A percentile compares a stretch with the other conserved stretches of the same genome.
phyloP scores from a whole-genome alignment of 2,888 invertebrate genomes.

The Drosophila mercatorum region DNA sequence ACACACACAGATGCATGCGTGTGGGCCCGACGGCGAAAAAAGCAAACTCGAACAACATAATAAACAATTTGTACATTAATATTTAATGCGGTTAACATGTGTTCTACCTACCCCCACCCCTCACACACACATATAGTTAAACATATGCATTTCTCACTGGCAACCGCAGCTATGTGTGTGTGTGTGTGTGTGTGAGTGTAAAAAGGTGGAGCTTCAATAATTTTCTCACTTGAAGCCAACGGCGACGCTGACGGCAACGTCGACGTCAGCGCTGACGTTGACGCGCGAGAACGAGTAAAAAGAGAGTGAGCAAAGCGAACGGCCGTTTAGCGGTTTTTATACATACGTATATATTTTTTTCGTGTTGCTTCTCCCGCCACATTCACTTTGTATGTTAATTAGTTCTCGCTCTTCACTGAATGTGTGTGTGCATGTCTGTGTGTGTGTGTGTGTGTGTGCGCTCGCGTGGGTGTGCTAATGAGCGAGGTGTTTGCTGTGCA shows the following conservation, averaged over 20 bases:
- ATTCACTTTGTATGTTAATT: constrained; percentile 74
- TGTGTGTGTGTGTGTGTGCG: constrained; percentile 26
- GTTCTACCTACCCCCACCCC: constrained; percentile 36
- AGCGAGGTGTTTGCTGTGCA: constrained; percentile 62
- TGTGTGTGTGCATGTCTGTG: constrained; percentile 19
- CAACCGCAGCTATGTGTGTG: constrained; percentile 44
- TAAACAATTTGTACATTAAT: constrained; percentile 80
- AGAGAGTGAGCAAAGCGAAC: constrained; percentile 37
- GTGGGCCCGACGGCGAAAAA: constrained; percentile 54
- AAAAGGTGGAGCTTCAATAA: constrained; percentile 79
- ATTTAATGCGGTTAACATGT: constrained; percentile 80
- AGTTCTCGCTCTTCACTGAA: constrained; percentile 59
- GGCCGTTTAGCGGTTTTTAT: constrained; percentile 42
- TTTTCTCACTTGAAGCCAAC: constrained; percentile 68
- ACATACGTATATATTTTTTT: constrained; percentile 20
- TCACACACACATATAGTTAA: constrained; percentile 12
- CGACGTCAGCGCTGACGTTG: constrained; percentile 24
- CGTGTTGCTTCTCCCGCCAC: constrained; percentile 40
- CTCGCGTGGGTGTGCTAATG: constrained; percentile 67
- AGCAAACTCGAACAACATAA: constrained; percentile 68
- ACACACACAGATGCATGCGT: constrained; percentile 29
- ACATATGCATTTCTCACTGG: constrained; percentile 37
- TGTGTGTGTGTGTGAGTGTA: constrained; percentile 37
- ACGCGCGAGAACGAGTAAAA: constrained; percentile 41
- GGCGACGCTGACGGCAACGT: constrained; percentile 29